Conservation (phyloP, 2,113 vertebrate genomes). For the Tychaedon coryphoeus region DNA sequence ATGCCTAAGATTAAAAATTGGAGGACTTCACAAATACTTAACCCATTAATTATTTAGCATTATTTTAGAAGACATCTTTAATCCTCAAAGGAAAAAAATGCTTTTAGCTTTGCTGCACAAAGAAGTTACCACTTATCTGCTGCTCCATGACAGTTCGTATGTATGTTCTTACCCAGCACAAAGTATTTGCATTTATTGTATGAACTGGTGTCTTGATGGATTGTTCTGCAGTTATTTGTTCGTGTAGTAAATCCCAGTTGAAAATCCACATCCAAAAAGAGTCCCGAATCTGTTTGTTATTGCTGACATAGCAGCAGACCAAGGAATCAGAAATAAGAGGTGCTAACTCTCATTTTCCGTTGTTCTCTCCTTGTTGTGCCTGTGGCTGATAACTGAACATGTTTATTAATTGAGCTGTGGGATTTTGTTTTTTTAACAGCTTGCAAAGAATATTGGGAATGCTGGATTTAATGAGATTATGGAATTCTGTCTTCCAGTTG, state of each 20-base stretch:
- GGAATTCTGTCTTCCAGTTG: conserved; percentile 85
- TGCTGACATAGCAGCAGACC: neutral
- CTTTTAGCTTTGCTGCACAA: neutral
- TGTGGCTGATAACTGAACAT: neutral
- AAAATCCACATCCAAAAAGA: neutral
- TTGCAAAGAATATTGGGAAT: conserved; percentile 96
- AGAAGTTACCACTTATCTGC: neutral
- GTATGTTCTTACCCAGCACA: neutral
- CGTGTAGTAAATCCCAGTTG: neutral
- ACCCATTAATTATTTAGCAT: neutral
- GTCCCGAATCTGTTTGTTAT: neutral
- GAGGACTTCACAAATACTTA: neutral
- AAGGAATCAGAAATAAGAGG: neutral
- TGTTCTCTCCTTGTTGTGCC: neutral
- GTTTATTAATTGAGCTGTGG: conserved; percentile 10
- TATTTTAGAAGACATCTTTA: neutral
- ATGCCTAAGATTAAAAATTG: neutral
- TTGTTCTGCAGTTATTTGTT: neutral
- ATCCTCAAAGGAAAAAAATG: neutral
- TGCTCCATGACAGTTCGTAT: neutral
- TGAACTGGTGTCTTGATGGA: neutral
- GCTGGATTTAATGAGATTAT: conserved; percentile 95
- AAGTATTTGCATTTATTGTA: neutral
- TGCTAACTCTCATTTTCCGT: neutral
- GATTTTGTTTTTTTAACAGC: conserved; percentile 72